Conservation (phyloP, 1,140 invertebrate species). For the Trichoplusia ni region DNA sequence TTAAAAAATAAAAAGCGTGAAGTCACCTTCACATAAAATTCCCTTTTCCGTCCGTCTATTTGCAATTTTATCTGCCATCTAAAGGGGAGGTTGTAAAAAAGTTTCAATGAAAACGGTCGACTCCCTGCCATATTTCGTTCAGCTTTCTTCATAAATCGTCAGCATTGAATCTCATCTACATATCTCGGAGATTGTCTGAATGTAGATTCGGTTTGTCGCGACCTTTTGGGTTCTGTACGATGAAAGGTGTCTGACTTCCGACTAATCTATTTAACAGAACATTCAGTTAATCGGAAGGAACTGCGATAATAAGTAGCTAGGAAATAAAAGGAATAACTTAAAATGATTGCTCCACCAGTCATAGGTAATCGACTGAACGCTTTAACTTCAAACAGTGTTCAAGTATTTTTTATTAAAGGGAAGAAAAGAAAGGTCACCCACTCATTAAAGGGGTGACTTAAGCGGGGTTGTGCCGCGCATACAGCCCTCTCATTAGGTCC, state of each 20-base stretch:
- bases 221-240: slow-evolving; percentile 6
- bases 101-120: slow-evolving; percentile 64
- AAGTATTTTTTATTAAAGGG: no score
- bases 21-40: slow-evolving; percentile 46
- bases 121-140: slow-evolving; percentile 64
- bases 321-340: no score
- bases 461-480: no score
- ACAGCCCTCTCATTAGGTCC: background rate
- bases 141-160: slow-evolving; percentile 73
- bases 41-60: slow-evolving; percentile 57
- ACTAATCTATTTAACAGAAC: slow-evolving; percentile 12
- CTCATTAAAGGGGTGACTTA: no score
- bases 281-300: background rate
- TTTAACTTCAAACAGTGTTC: no score
- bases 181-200: slow-evolving; percentile 53
- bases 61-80: slow-evolving; percentile 70
- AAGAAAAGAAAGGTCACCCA: no score
- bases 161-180: slow-evolving; percentile 64
- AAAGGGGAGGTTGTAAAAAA: slow-evolving; percentile 63
- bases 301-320: no score
- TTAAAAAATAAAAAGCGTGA: slow-evolving; percentile 32
- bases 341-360: no score
- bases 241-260: slow-evolving; percentile 8
- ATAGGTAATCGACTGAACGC: no score
- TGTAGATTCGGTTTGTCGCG: slow-evolving; percentile 30